A percentile compares a stretch with the other conserved stretches of the same genome.
phyloP scores from a whole-genome alignment of 1,140 invertebrate species.

The Coptotermes formosanus region DNA sequence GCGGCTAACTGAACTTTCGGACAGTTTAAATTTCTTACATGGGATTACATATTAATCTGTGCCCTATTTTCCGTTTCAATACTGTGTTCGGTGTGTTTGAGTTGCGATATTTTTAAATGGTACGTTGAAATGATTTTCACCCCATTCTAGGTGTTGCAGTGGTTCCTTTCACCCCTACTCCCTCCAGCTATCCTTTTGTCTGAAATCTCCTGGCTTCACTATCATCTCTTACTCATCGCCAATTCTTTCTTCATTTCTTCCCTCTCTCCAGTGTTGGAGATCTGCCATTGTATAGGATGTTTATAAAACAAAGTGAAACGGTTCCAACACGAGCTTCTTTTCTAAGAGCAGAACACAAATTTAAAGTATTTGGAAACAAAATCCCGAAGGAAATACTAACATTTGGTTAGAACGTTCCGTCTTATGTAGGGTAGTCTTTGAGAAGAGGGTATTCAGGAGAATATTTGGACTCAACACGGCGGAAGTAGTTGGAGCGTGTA shows the following conservation, averaged over 20 bases:
- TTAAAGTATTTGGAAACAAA: too few relatives aligned
- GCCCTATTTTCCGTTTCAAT: too few relatives aligned
- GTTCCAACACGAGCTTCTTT: not conserved
- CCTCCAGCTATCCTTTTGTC: not conserved
- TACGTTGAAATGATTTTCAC: not conserved
- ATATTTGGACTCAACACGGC: too few relatives aligned
- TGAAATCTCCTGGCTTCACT: constrained; percentile 17
- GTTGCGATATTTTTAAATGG: not conserved
- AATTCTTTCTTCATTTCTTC: constrained; percentile 22
- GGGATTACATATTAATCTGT: too few relatives aligned
- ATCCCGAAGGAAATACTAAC: too few relatives aligned
- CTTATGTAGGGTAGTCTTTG: too few relatives aligned
- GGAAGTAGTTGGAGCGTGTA: too few relatives aligned
- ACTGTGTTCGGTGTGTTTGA: not conserved
- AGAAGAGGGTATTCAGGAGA: too few relatives aligned
- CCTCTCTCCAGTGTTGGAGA: not conserved
- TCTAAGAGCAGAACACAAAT: not conserved
- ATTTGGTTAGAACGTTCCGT: too few relatives aligned
- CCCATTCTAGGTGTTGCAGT: not conserved
- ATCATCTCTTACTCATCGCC: constrained; percentile 21
- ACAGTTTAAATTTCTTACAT: too few relatives aligned
- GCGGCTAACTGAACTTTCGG: too few relatives aligned
- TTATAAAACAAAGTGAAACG: not conserved
- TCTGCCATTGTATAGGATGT: not conserved
- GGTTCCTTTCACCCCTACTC: not conserved